phyloP scores from a whole-genome alignment of 92 coral and sea anemone species.

The Metridium senile region DNA sequence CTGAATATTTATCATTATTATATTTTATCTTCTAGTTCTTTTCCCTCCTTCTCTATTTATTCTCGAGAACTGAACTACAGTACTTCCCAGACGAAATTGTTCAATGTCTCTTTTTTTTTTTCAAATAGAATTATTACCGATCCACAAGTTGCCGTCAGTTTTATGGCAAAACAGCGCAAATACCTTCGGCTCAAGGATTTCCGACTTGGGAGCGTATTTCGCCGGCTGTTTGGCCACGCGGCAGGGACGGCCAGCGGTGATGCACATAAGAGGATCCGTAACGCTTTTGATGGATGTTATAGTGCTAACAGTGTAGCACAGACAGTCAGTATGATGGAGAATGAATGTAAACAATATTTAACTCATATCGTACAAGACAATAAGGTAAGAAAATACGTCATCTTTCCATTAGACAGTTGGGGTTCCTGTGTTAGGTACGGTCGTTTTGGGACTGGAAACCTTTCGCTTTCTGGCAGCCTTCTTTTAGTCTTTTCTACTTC shows the following conservation, averaged over 20 bases:
- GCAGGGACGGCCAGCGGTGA: constrained; percentile 66
- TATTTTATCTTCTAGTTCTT: neutral
- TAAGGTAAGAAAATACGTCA: constrained; percentile 27
- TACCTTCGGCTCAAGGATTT: constrained; percentile 62
- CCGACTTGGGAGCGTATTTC: constrained; percentile 57
- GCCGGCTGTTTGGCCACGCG: constrained; percentile 53
- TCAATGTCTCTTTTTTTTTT: too few relatives aligned
- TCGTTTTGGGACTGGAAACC: too few relatives aligned
- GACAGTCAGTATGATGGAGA: constrained; percentile 53
- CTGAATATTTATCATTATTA: neutral
- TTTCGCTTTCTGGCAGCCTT: too few relatives aligned
- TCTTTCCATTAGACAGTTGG: neutral
- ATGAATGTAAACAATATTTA: constrained; percentile 51
- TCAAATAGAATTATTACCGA: constrained; percentile 67
- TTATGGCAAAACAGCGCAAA: constrained; percentile 72
- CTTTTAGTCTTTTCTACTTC: too few relatives aligned
- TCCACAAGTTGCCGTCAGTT: constrained; percentile 60
- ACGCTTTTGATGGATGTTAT: constrained; percentile 53
- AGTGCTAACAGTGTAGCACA: constrained; percentile 58
- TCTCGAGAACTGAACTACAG: neutral
- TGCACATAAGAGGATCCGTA: constrained; percentile 63
- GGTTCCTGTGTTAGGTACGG: too few relatives aligned
- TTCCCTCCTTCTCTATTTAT: neutral
- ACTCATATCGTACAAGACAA: constrained; percentile 33
- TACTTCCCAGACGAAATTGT: neutral